Evolutionary conservation across 2,797 vertebrate genomes (phyloP).

Genomic region (Oreochromis grahami): DNA sequence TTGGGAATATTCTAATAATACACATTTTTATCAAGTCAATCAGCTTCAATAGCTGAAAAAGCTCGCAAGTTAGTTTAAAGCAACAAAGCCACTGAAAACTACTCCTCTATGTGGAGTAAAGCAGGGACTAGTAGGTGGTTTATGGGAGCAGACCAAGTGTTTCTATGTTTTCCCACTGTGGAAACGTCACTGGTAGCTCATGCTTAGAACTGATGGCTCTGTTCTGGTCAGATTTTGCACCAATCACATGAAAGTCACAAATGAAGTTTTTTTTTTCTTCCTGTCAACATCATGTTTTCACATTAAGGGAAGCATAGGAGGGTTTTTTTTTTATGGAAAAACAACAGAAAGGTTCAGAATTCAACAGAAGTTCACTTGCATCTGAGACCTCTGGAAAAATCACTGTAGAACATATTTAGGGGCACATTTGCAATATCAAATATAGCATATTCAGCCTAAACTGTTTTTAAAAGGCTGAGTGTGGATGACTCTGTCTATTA

Average conservation of each 20-base stretch:
- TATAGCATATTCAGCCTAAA: background rate
- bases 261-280: background rate
- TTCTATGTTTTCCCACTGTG: background rate
- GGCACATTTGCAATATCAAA: background rate
- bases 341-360: background rate
- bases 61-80: background rate
- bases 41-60: background rate
- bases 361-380: background rate
- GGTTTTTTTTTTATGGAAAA: background rate
- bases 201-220: background rate
- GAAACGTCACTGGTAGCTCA: background rate
- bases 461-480: background rate
- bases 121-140: background rate
- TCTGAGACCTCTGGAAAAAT: background rate
- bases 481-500: background rate
- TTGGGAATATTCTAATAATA: background rate
- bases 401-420: background rate
- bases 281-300: background rate
- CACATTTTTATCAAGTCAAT: background rate
- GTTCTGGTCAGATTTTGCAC: background rate
- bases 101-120: background rate
- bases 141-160: background rate
- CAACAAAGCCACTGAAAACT: background rate
- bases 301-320: background rate
- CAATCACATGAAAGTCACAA: background rate